phyloP scores from a whole-genome alignment of 1,140 invertebrate species.

The Apis dorsata region DNA sequence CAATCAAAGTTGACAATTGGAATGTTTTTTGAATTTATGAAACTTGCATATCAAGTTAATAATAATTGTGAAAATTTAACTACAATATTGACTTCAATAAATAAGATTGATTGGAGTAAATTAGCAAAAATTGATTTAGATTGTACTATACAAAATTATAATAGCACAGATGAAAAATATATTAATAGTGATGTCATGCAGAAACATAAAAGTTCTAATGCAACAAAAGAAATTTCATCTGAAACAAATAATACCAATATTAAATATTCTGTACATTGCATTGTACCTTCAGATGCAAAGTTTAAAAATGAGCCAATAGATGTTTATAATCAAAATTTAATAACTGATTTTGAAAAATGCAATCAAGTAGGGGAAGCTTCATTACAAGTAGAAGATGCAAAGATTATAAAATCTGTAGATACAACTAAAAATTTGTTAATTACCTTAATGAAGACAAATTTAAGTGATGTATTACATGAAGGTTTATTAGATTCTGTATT shows the following conservation, averaged over 20 bases:
- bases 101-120: conserved; percentile 84
- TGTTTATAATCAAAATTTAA: conserved; percentile 1
- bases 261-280: background rate
- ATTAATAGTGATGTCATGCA: conserved; percentile 20
- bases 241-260: background rate
- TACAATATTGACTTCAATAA: conserved; percentile 79
- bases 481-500: conserved; percentile 89
- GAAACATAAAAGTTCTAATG: background rate
- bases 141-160: conserved; percentile 50
- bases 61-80: conserved; percentile 83
- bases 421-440: conserved; percentile 65
- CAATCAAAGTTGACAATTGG: conserved; percentile 81
- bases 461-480: conserved; percentile 86
- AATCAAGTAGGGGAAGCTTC: conserved; percentile 3
- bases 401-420: conserved; percentile 41
- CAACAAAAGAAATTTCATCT: background rate
- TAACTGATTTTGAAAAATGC: background rate
- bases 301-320: background rate
- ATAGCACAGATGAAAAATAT: conserved; percentile 9
- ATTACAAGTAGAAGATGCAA: conserved; percentile 36
- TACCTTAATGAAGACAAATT: conserved; percentile 77
- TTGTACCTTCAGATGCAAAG: background rate
- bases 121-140: conserved; percentile 78
- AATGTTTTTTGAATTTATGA: conserved; percentile 87
- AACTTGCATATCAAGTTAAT: conserved; percentile 85